Evolutionary conservation across 2,888 invertebrate genomes (phyloP).

Genomic region (Elysia crispata): DNA sequence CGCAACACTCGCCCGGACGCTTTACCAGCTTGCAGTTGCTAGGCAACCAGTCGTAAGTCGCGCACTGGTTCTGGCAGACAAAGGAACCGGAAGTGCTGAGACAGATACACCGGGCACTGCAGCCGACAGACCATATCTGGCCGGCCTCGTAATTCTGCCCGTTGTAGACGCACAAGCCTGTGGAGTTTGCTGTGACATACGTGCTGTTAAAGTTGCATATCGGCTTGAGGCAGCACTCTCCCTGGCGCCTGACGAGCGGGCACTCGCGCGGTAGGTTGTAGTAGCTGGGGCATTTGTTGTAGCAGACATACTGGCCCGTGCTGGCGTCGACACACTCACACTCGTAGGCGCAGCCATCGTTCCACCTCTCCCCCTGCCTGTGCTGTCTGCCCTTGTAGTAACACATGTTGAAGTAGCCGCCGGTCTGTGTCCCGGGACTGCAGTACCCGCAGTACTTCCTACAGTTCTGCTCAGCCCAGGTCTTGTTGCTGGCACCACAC

Average conservation of each 20-base stretch:
- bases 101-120: conserved; percentile 48
- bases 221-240: conserved; percentile 63
- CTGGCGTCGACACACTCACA: conserved; percentile 66
- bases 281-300: conserved; percentile 65
- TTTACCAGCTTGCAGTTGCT: conserved; percentile 56
- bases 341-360: conserved; percentile 66
- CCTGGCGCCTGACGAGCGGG: conserved; percentile 58
- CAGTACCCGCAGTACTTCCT: conserved; percentile 67
- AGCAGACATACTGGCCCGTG: conserved; percentile 56
- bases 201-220: conserved; percentile 66
- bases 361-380: conserved; percentile 63
- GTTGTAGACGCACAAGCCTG: conserved; percentile 51
- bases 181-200: conserved; percentile 51
- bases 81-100: conserved; percentile 45
- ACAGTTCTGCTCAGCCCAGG: conserved; percentile 67
- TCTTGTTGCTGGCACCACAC: conserved; percentile 51
- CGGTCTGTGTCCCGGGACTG: conserved; percentile 47
- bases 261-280: conserved; percentile 68
- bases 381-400: conserved; percentile 65
- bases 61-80: conserved; percentile 54
- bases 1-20: conserved; percentile 64
- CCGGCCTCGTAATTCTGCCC: conserved; percentile 51
- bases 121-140: conserved; percentile 53
- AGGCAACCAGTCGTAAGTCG: conserved; percentile 58
- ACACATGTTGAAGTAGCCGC: conserved; percentile 54